These are phyloP conservation scores for Ips typographus DNA, from an alignment of 1,140 invertebrate genomes.

Conservation along the genomic window DNA sequence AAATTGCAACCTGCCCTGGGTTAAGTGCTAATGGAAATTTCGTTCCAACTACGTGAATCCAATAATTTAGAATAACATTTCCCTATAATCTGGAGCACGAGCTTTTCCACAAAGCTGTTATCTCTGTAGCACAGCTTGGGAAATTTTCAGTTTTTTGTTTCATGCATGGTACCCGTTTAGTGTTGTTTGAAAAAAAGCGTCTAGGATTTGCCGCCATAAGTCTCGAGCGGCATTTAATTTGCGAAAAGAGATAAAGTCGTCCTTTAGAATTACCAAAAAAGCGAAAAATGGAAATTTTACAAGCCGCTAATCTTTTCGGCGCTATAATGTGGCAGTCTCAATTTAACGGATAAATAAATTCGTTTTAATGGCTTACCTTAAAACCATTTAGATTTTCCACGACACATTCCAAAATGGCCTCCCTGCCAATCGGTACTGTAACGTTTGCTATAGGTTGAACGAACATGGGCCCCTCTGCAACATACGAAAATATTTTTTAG, in stretches of 20 bases:
- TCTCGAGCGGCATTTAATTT: too few species aligned
- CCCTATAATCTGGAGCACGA: slow-evolving; percentile 4
- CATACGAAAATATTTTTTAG: slow-evolving; percentile 18
- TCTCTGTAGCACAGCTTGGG: background rate
- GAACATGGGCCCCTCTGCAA: slow-evolving; percentile 78
- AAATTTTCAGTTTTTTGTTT: background rate
- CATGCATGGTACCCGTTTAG: too few species aligned
- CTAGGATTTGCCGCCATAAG: too few species aligned
- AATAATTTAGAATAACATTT: slow-evolving; percentile 15
- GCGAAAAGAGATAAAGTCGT: too few species aligned
- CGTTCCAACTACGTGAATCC: slow-evolving; percentile 3
- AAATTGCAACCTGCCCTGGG: slow-evolving; percentile 4
- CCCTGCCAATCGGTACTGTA: slow-evolving; percentile 78
- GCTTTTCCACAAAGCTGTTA: slow-evolving; percentile 3
- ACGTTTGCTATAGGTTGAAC: slow-evolving; percentile 80
- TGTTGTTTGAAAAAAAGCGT: too few species aligned
- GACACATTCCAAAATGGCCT: slow-evolving; percentile 78
- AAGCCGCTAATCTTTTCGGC: background rate
- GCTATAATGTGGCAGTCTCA: background rate
- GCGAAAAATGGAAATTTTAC: background rate
- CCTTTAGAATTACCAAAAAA: too few species aligned
- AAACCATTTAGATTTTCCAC: slow-evolving; percentile 80
- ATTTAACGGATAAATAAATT: background rate
- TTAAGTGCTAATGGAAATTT: slow-evolving; percentile 13
- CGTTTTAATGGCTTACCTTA: slow-evolving; percentile 63